phyloP scores from a whole-genome alignment of 92 coral and sea anemone genomes.

The Desmophyllum pertusum region DNA sequence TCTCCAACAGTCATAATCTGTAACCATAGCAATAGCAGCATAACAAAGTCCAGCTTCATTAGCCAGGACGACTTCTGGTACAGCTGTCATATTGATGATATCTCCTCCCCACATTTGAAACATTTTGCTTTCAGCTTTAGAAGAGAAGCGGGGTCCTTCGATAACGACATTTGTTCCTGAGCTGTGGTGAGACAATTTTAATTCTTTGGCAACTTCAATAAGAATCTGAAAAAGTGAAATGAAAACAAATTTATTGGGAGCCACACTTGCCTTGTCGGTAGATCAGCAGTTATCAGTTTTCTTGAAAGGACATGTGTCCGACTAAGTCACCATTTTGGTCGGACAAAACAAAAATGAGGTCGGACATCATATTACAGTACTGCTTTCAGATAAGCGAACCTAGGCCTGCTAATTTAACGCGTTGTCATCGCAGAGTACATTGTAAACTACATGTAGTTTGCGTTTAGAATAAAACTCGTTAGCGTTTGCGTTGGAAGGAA shows the following conservation, averaged over 20 bases:
- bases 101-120: conserved; percentile 97
- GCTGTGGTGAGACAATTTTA: conserved; percentile 67
- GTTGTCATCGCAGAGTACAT: no score
- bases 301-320: no score
- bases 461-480: no score
- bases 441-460: no score
- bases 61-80: conserved; percentile 96
- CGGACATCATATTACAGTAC: no score
- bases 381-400: no score
- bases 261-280: not conserved
- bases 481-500: no score
- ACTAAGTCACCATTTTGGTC: no score
- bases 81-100: conserved; percentile 94
- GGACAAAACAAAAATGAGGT: no score
- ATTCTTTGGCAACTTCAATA: conserved; percentile 74
- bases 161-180: conserved; percentile 83
- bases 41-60: conserved; percentile 95
- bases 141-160: conserved; percentile 98
- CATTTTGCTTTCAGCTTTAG: conserved; percentile 98
- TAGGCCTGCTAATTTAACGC: no score
- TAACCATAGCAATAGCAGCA: conserved; percentile 96
- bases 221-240: conserved; percentile 62
- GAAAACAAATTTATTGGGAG: no score
- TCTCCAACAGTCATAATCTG: conserved; percentile 98
- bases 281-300: not conserved